phyloP scores from a whole-genome alignment of 1,140 invertebrate species.

The Onthophagus taurus region DNA sequence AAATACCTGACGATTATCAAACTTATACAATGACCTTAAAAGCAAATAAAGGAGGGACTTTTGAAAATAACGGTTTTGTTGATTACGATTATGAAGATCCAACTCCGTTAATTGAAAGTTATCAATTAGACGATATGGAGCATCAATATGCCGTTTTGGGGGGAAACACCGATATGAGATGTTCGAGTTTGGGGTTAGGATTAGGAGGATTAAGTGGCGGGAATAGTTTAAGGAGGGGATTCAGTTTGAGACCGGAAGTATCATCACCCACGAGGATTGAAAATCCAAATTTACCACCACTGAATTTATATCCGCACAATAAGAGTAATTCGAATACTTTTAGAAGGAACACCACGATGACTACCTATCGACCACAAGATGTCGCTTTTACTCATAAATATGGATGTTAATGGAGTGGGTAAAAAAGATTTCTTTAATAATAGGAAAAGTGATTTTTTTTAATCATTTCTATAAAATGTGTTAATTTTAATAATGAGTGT shows the following conservation, averaged over 20 bases:
- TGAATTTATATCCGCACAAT: slow-evolving; percentile 60
- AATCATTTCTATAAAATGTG: too few relatives aligned
- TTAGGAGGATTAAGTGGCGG: slow-evolving; percentile 31
- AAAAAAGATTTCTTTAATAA: too few relatives aligned
- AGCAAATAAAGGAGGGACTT: slow-evolving; percentile 24
- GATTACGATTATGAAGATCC: slow-evolving; percentile 66
- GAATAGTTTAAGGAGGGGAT: slow-evolving; percentile 20
- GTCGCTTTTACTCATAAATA: slow-evolving; percentile 32
- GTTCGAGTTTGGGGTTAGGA: slow-evolving; percentile 23
- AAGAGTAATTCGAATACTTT: slow-evolving; percentile 28
- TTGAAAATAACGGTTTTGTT: slow-evolving; percentile 60
- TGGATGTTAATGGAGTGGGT: slow-evolving; percentile 21
- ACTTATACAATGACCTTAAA: too few relatives aligned
- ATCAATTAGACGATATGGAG: slow-evolving; percentile 48
- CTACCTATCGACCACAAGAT: slow-evolving; percentile 29
- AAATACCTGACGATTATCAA: too few relatives aligned
- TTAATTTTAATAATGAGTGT: too few relatives aligned
- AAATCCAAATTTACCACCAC: slow-evolving; percentile 64
- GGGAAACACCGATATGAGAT: slow-evolving; percentile 36
- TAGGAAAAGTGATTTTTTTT: too few relatives aligned
- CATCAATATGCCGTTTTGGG: slow-evolving; percentile 17
- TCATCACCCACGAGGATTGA: slow-evolving; percentile 72
- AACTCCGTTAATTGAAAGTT: slow-evolving; percentile 60
- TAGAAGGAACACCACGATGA: slow-evolving; percentile 28
- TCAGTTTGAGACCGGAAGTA: slow-evolving; percentile 43